Evolutionary conservation across 2,113 vertebrate genomes (phyloP), one percentile per base, ranked within the genome.

Genomic region (Siphamia tubifer): DNA sequence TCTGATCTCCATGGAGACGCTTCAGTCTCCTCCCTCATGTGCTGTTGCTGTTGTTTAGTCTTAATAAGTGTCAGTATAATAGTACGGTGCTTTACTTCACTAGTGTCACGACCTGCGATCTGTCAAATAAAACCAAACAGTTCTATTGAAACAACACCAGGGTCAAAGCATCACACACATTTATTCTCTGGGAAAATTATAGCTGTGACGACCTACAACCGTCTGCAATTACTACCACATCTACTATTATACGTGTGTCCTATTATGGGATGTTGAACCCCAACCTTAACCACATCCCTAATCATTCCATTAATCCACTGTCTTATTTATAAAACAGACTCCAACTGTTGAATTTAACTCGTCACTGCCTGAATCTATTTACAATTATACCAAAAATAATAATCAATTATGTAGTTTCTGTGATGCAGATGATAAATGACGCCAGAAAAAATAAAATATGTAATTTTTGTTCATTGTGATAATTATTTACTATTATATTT

Each of bases 1-100:
- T 79, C 78, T 82, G 82, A 83, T 58, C 43, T 68, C 61, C 21
- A 2, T 52, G 58, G 55, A 74, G 68, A 77, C 23, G 64, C 53
- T 47, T 56, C 57, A 35, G n/a, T n/a, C 68, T 35, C 51, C 25
- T 45, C 57, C 62, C 49, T 38, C 12, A 19, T 51, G 17, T 38
- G 73, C 23, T 47, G 42, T 3, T 47, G 35, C n/a, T 55, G 28
- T 27, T 61, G 39, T 53, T 52, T 36, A 17, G 56, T 55, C 30
- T 42, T 51, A 36, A 28, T 73, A 65, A 83, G 52, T 23, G 73
- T 31, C 39, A 25, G 10, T 1, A 13, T 27, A 45, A 72, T 55
- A 2, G 24, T 53, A n/a, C n/a, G n/a, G 60, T 20, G 28, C 48
- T 35, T 53, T 42, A 28, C 23, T 44, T 15, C 11, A 0, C 17